Percentiles rank a stretch among this genome's conserved stretches.
Conservation (phyloP, 2,797 vertebrate species). For the Calcarius lapponicus region DNA sequence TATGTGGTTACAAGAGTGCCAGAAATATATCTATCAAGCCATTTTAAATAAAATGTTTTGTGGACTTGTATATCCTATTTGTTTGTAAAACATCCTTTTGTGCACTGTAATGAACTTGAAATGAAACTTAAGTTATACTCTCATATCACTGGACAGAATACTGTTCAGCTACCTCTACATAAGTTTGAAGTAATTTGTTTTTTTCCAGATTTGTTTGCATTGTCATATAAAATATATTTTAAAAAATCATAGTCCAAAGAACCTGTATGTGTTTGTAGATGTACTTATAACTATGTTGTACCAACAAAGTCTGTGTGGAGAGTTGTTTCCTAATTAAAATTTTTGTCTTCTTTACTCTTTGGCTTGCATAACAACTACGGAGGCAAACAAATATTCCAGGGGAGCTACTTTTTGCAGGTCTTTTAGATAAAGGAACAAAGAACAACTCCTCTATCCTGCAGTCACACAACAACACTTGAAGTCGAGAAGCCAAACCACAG, state of each 20-base stretch:
- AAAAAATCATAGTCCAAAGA: slow-evolving; percentile 62
- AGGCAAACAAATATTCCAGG: background rate
- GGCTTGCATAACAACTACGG: slow-evolving; percentile 32
- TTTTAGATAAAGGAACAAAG: background rate
- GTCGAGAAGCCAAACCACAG: background rate
- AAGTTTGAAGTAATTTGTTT: slow-evolving; percentile 62
- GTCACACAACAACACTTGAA: background rate
- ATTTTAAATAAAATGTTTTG: slow-evolving; percentile 58
- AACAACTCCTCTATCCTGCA: background rate
- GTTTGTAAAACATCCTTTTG: slow-evolving; percentile 69
- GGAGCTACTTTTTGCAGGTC: background rate
- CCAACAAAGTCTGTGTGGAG: slow-evolving; percentile 64
- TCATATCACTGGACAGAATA: slow-evolving; percentile 50
- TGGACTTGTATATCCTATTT: slow-evolving; percentile 62
- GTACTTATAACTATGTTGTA: slow-evolving; percentile 70
- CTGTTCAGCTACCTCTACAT: slow-evolving; percentile 79
- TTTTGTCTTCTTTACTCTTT: slow-evolving; percentile 63
- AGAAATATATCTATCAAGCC: slow-evolving; percentile 66
- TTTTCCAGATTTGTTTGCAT: slow-evolving; percentile 51
- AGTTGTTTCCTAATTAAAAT: slow-evolving; percentile 74
- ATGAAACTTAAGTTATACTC: slow-evolving; percentile 65
- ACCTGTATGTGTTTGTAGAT: slow-evolving; percentile 59
- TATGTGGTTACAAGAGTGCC: slow-evolving; percentile 52
- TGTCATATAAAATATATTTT: slow-evolving; percentile 61
- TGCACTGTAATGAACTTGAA: slow-evolving; percentile 74